These are phyloP conservation scores for Baccha elongata DNA, from an alignment of 2,888 invertebrate genomes.

Conservation along the genomic window DNA sequence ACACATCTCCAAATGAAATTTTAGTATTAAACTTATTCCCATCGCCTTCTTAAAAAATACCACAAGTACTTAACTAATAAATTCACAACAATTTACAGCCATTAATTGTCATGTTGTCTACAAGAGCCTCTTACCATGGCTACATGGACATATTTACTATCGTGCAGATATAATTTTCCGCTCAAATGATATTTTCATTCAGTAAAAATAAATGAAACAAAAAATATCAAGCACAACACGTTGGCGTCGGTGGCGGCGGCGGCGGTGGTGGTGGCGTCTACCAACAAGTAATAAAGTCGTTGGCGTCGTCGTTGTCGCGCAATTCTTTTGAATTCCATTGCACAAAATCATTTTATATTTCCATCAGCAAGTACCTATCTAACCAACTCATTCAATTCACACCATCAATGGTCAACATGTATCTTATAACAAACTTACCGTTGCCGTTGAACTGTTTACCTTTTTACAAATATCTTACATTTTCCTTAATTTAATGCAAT, in stretches of 20 bases:
- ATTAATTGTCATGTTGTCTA: slow-evolving; percentile 60
- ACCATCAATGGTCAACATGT: slow-evolving; percentile 18
- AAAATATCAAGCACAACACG: slow-evolving; percentile 25
- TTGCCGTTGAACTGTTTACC: slow-evolving; percentile 16
- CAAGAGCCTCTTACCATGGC: slow-evolving; percentile 23
- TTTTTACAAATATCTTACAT: not conserved
- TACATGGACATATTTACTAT: slow-evolving; percentile 24
- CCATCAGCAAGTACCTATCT: not conserved
- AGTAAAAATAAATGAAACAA: not conserved
- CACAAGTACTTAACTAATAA: slow-evolving; percentile 46
- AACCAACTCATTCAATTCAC: slow-evolving; percentile 27
- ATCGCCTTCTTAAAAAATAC: slow-evolving; percentile 16
- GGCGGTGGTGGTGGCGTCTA: too few species aligned
- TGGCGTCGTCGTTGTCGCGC: not conserved
- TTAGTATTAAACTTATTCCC: too few species aligned
- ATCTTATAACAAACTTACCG: slow-evolving; percentile 15
- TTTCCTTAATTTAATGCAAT: slow-evolving; percentile 32
- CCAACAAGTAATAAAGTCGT: not conserved
- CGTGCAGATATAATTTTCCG: slow-evolving; percentile 57
- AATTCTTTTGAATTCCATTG: slow-evolving; percentile 35
- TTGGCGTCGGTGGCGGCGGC: slow-evolving; percentile 27
- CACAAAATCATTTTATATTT: not conserved
- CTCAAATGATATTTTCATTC: slow-evolving; percentile 66
- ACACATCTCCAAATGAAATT: too few species aligned
- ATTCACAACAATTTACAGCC: slow-evolving; percentile 58